Conservation (phyloP, 2,113 vertebrate genomes). For the Onychostruthus taczanowskii region DNA sequence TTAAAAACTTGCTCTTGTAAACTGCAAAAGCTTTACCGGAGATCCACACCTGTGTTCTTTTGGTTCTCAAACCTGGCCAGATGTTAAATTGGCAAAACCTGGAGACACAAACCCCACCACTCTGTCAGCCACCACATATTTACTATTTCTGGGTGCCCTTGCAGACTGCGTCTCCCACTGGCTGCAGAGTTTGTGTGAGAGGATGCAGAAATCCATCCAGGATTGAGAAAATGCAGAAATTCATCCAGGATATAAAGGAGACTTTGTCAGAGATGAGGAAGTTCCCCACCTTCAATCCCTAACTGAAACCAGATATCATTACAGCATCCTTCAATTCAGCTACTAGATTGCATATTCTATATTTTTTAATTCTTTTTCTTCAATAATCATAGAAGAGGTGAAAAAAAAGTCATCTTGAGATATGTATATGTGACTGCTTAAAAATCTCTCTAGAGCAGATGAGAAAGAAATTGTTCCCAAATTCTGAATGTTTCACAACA, state of each 20-base stretch:
- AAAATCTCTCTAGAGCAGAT: neutral
- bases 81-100: too few species aligned
- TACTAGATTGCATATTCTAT: fast-evolving
- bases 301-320: neutral
- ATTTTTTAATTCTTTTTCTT: neutral
- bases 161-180: neutral
- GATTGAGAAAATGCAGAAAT: neutral
- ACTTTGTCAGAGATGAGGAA: neutral
- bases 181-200: too few species aligned
- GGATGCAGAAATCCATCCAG: neutral
- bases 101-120: neutral
- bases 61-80: too few species aligned
- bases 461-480: neutral
- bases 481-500: neutral
- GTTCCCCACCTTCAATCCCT: neutral
- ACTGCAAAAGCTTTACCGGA: neutral
- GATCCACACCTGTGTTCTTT: neutral
- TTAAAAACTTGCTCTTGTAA: neutral
- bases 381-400: neutral
- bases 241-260: neutral
- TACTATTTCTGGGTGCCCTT: fast-evolving
- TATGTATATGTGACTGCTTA: neutral
- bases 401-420: neutral
- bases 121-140: neutral
- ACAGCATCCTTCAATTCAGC: neutral